Evolutionary conservation across 2,797 vertebrate genomes (phyloP).

Genomic region (Siniperca scherzeri): DNA sequence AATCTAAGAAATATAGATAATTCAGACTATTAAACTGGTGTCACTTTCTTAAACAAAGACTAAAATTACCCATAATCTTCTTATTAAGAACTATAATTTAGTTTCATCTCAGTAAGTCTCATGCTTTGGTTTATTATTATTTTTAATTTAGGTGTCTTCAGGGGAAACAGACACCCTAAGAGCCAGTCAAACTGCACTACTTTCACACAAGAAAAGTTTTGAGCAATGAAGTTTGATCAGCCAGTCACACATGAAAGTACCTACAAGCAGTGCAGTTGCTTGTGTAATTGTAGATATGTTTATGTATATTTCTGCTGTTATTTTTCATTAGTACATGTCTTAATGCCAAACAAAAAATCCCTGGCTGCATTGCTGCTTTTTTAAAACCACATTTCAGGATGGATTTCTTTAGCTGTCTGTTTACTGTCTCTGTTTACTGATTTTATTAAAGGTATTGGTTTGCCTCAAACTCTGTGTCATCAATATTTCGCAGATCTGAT

Average conservation of each 20-base stretch:
- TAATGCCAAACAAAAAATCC: slow-evolving; percentile 21
- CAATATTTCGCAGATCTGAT: slow-evolving; percentile 69
- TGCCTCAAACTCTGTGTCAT: slow-evolving; percentile 68
- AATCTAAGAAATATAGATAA: background rate
- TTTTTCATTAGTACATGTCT: slow-evolving; percentile 18
- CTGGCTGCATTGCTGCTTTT: slow-evolving; percentile 35
- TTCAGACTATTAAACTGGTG: background rate
- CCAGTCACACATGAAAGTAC: background rate
- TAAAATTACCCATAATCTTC: background rate
- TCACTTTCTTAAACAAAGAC: background rate
- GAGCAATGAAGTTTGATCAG: background rate
- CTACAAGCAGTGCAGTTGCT: slow-evolving; percentile 1
- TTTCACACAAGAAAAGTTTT: background rate
- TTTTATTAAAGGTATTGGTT: slow-evolving; percentile 71
- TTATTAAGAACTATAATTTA: background rate
- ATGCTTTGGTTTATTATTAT: too few species aligned
- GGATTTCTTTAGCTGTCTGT: slow-evolving; percentile 66
- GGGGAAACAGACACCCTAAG: background rate
- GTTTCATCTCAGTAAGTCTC: background rate
- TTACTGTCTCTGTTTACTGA: slow-evolving; percentile 59
- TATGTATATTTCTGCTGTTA: slow-evolving; percentile 28
- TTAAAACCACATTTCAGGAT: slow-evolving; percentile 59
- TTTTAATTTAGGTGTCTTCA: background rate
- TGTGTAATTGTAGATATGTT: slow-evolving; percentile 2
- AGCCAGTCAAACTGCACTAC: background rate